Evolutionary conservation across 2,888 invertebrate species (phyloP), one percentile per base, ranked within the genome.

Genomic region (Phalangium opilio): DNA sequence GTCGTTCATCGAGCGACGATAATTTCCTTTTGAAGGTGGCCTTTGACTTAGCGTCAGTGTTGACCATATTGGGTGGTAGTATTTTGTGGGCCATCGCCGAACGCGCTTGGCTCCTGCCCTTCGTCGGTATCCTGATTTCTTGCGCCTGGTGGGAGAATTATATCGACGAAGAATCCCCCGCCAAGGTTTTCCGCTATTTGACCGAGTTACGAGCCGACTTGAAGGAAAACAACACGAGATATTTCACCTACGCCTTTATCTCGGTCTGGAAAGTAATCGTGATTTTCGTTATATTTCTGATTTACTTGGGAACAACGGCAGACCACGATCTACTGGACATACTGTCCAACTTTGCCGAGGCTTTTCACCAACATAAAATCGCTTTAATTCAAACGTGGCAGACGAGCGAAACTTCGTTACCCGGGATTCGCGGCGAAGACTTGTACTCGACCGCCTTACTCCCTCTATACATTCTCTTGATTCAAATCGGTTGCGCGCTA

Each of bases 71-170:
- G 8, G 87, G 86, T 1, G 89, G 87, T 3, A 83, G 91, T 58
- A 79, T 91, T 50, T 79, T 89, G 14, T 91, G 89, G 86, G 89
- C 90, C n/a, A 83, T 95, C 57, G 90, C 27, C 8, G 27, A 27
- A 27, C 27, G 27, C 8, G 8, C 4, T 8, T 27, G 27, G 27
- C 27, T 27, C 5, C 8, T 27, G 8, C 27, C 93, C 1, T 71
- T 86, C 0, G 75, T 89, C 1, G 75, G 89, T 34, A 67, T 89
- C 46, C 75, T 90, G 59, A 81, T 89, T 54, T 95, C 95, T 1
- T 74, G 86, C 35, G 86, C 87, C 19, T 95, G 93, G 90, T 96
- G 96, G 96, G 95, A 96, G 67, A 96, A 96, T 67, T 96, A 86
- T 63, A 85, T 91, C 1, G 83, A 85, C 49, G 74, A 78, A 49